Evolutionary conservation across 2,888 invertebrate genomes (phyloP).

Genomic region (Nomada fabriciana): DNA sequence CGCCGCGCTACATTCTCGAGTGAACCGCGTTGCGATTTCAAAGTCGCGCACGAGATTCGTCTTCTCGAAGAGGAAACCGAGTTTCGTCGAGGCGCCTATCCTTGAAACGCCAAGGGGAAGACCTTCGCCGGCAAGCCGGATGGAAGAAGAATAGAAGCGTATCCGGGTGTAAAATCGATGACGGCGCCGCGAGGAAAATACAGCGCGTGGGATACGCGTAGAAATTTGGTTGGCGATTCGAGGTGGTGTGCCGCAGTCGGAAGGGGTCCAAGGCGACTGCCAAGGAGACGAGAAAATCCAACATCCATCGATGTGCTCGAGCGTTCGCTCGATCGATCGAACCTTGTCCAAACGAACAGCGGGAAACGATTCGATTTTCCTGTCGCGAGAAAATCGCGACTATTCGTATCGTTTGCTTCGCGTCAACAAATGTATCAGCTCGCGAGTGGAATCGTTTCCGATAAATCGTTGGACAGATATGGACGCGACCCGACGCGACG

Average conservation of each 20-base stretch:
- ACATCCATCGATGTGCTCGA: not conserved
- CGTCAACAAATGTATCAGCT: too few species aligned
- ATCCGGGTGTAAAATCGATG: conserved; percentile 64
- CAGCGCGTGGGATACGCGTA: conserved; percentile 51
- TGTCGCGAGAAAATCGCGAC: too few species aligned
- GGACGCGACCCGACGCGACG: not conserved
- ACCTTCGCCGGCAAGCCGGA: conserved; percentile 48
- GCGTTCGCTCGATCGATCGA: too few species aligned
- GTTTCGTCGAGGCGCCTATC: conserved; percentile 20
- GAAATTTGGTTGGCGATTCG: conserved; percentile 15
- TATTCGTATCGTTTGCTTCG: too few species aligned
- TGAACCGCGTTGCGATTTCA: not conserved
- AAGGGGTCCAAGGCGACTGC: not conserved
- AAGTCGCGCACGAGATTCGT: too few species aligned
- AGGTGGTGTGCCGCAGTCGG: not conserved
- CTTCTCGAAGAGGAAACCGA: not conserved
- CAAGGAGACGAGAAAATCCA: not conserved
- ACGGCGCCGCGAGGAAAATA: conserved; percentile 53
- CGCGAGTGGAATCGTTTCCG: too few species aligned
- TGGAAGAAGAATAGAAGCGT: conserved; percentile 61
- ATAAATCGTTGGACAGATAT: not conserved
- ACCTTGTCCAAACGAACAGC: too few species aligned
- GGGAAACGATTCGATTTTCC: too few species aligned
- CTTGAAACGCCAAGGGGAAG: conserved; percentile 37
- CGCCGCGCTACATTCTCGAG: not conserved